phyloP scores from a whole-genome alignment of 2,888 invertebrate genomes.

The Sphecodes monilicornis region DNA sequence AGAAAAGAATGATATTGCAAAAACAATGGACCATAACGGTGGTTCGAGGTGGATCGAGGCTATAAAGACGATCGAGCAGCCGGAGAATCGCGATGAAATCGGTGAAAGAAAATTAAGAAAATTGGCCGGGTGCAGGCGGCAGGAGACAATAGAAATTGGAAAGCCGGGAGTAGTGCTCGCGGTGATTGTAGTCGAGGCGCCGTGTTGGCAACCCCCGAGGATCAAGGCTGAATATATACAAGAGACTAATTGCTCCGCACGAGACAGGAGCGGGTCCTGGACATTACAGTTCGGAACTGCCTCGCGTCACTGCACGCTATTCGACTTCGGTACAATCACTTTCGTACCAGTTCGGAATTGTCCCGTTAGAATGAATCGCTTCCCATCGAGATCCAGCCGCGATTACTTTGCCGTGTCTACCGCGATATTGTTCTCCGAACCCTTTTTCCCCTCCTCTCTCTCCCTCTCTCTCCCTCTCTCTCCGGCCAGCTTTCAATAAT shows the following conservation, averaged over 20 bases:
- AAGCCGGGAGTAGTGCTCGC: neutral
- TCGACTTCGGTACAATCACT: conserved; percentile 66
- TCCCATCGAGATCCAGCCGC: conserved; percentile 52
- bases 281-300: conserved; percentile 57
- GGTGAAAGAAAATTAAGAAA: too few relatives aligned
- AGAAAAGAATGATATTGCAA: too few relatives aligned
- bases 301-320: conserved; percentile 51
- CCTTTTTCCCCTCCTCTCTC: neutral
- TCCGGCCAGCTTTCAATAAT: neutral
- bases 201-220: neutral
- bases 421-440: conserved; percentile 54
- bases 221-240: conserved; percentile 42
- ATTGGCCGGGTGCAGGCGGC: neutral
- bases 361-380: conserved; percentile 65
- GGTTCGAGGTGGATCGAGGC: too few relatives aligned
- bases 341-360: conserved; percentile 68
- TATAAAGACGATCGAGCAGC: too few relatives aligned
- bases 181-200: neutral
- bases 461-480: neutral
- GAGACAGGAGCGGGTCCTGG: conserved; percentile 37
- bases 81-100: too few relatives aligned
- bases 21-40: too few relatives aligned
- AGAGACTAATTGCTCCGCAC: conserved; percentile 59
- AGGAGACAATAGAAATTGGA: neutral
- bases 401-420: conserved; percentile 59